Percentiles rank a stretch among this genome's conserved stretches.
phyloP scores from a whole-genome alignment of 2,888 invertebrate species.

The Sipunculus nudus region DNA sequence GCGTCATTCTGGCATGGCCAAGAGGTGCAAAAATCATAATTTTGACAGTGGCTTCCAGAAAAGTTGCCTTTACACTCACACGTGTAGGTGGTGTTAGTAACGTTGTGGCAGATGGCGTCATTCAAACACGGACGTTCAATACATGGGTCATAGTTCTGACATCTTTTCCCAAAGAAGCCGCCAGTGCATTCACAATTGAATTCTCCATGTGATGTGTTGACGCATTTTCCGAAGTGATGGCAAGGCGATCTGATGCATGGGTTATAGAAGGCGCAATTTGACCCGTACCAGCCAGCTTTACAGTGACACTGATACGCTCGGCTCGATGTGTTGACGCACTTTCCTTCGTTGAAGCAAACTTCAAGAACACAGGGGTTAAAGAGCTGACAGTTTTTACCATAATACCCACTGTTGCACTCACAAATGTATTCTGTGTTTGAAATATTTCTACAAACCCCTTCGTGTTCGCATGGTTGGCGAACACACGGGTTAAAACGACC shows the following conservation, averaged over 20 bases:
- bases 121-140: constrained; percentile 35
- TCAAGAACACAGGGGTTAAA: constrained; percentile 30
- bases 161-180: constrained; percentile 35
- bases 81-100: constrained; percentile 30
- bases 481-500: constrained; percentile 12
- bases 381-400: constrained; percentile 70
- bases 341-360: constrained; percentile 25
- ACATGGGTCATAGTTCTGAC: constrained; percentile 40
- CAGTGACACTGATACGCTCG: constrained; percentile 18
- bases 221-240: constrained; percentile 48
- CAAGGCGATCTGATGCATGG: constrained; percentile 46
- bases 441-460: constrained; percentile 35
- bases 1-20: constrained; percentile 47
- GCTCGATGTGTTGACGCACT: constrained; percentile 17
- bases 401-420: constrained; percentile 26
- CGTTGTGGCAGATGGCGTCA: constrained; percentile 28
- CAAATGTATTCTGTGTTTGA: constrained; percentile 10
- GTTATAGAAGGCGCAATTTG: constrained; percentile 45
- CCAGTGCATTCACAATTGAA: constrained; percentile 28
- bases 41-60: constrained; percentile 45
- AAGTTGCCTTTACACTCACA: constrained; percentile 38
- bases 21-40: constrained; percentile 48
- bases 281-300: constrained; percentile 33
- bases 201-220: constrained; percentile 8
- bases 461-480: constrained; percentile 23